Evolutionary conservation across 2,888 invertebrate species (phyloP), one percentile per base, ranked within the genome.

Genomic region (Rutpela maculata): DNA sequence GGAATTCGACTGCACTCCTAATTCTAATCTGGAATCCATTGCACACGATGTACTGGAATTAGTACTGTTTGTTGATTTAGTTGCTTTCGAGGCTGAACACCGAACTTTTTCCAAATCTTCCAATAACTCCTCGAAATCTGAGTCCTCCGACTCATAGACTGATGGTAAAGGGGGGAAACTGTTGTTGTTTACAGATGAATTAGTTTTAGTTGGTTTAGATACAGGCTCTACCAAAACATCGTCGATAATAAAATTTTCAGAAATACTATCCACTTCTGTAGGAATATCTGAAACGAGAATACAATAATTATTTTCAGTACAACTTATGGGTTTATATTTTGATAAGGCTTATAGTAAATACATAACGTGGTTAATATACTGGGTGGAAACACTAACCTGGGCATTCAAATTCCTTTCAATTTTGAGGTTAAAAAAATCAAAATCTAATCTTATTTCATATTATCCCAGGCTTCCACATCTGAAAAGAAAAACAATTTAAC

Each of bases 71-170:
- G 78, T 66, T 70, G 82, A 75, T 81, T 86, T 83, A 43, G 59
- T 66, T 35, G 55, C 43, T 78, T 83, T 85, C 18, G 93, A 91
- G 75, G 92, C 92, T 80, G 91, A 91, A 4, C 92, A 92, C 62
- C 92, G 75, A 3, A 84, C 78, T 90, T 85, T 94, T 55, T 87
- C 93, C 11, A 93, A 92, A 82, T 94, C 94, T 80, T 95, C 95
- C 0, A 95, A 89, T 78, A 95, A 93, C 83, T 95, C 96, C 85
- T 96, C 96, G 0, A 95, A 91, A 84, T 96, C 96, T 0, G 95
- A 95, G 85, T 96, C 96, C 79, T 96, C 96, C 0, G 95, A 95
- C 87, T 96, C 96, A 50, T 94, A 93, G 15, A 95, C 91, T 18
- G 95, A 95, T 0, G 94, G 94, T 63, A 95, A 87, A 79, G 89